A percentile compares a stretch with the other conserved stretches of the same genome.
phyloP scores from a whole-genome alignment of 1,140 invertebrate species.

The Acromyrmex heyeri region DNA sequence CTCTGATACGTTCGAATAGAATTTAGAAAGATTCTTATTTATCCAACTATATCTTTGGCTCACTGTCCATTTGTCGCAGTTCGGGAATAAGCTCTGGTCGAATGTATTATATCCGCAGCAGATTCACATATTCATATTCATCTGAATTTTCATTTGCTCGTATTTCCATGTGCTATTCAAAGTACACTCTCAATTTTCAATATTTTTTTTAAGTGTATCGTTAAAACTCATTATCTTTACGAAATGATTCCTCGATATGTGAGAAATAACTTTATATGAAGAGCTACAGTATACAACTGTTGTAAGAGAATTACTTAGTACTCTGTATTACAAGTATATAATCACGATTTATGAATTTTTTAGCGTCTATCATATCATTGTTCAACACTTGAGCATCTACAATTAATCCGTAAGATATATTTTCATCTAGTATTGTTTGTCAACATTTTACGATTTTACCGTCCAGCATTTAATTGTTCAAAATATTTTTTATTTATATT shows the following conservation, averaged over 20 bases:
- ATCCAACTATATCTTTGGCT: not conserved
- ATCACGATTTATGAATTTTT: no score
- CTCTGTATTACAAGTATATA: no score
- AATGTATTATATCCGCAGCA: not conserved
- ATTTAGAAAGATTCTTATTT: not conserved
- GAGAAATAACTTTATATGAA: not conserved
- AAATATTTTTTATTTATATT: no score
- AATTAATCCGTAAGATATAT: no score
- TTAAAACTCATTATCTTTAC: not conserved
- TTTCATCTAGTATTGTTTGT: no score
- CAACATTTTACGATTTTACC: no score
- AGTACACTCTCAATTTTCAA: not conserved
- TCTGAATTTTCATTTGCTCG: not conserved
- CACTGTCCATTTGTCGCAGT: not conserved
- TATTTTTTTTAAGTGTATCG: not conserved
- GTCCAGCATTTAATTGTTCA: no score
- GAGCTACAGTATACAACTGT: not conserved
- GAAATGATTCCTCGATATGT: not conserved
- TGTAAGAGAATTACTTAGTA: not conserved
- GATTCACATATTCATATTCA: not conserved
- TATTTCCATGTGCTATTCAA: not conserved
- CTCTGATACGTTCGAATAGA: conserved; percentile 6
- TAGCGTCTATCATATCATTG: no score
- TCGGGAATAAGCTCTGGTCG: not conserved
- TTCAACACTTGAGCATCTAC: no score